Base-by-base conservation (phyloP, 2,888 invertebrate genomes). In the Tholera decimalis region DNA sequence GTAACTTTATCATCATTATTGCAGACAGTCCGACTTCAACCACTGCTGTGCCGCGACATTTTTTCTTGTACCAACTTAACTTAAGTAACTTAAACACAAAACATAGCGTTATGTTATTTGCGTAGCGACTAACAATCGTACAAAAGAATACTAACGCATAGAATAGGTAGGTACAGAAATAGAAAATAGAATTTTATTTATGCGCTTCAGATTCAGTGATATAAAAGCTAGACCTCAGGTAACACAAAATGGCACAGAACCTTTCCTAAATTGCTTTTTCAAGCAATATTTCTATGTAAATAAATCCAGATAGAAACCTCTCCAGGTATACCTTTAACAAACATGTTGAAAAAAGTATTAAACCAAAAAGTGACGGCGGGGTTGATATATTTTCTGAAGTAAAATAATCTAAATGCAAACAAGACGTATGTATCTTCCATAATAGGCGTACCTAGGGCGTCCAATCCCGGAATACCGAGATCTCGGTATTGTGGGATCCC, bases 241-340 rank as follows among this genome's bases (percentile, higher is more conserved):
- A 44, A 41, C 51, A 44, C 18, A 47, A 50, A 69, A 56, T 24
- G 22, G 41, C 35, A 59, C 39, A 43, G 51, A 47, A 59, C 61
- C 77, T 59, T 77, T 56, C 35, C 58, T 22, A 54, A 63, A 79
- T 79, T 62, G 60, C 49, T 57, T 61, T 39, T 55, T 61, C 49
- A 51, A 53, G n/a, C 33, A 61, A 59, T 24, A 24, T 51, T 76
- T 46, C 67, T 71, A 75, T 71, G 76, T 64, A 63, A 79, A 77
- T 37, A 70, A 76, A 24, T n/a, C 13, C 24, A 18, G 22, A 62
- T 33, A 43, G 37, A 56, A 39, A 49, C 39, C 50, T 75, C 18
- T 58, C 9, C n/a, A n/a, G n/a, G n/a, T 55, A 62, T 76, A 62
- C 70, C n/a, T 43, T 41, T 44, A 9, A 20, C 41, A 20, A 57